phyloP scores from a whole-genome alignment of 2,888 invertebrate genomes.

The Dendrolimus pini region DNA sequence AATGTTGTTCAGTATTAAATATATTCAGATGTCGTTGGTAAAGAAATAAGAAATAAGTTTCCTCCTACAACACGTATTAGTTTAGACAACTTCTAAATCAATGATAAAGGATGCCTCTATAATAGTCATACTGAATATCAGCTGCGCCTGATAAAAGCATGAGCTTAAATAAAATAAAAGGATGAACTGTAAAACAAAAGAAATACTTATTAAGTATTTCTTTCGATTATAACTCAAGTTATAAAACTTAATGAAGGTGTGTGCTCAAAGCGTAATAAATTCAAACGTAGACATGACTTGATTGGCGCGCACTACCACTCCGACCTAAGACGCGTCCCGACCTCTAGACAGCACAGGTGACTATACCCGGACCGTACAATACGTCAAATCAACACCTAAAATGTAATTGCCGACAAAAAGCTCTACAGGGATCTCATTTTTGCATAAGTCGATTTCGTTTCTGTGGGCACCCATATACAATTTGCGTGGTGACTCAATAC shows the following conservation, averaged over 20 bases:
- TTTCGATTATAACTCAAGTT: not conserved
- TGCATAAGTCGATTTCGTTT: conserved; percentile 38
- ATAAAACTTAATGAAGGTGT: conserved; percentile 1
- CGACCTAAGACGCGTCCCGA: conserved; percentile 36
- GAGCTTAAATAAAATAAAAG: no score
- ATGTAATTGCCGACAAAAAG: conserved; percentile 42
- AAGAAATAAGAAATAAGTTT: no score
- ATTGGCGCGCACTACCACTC: conserved; percentile 43
- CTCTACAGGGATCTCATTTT: conserved; percentile 22
- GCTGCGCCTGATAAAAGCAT: no score
- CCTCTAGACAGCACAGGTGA: conserved; percentile 65
- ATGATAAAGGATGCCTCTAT: no score
- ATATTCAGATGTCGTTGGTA: no score
- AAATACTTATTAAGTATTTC: not conserved
- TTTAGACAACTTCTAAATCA: no score
- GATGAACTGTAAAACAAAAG: not conserved
- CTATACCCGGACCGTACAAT: conserved; percentile 30
- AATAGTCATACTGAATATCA: no score
- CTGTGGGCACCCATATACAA: conserved; percentile 7
- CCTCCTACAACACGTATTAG: no score
- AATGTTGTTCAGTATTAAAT: not conserved
- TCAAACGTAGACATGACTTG: conserved; percentile 23
- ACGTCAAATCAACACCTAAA: conserved; percentile 27
- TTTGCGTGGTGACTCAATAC: not conserved
- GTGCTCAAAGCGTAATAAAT: conserved; percentile 10